Base-by-base conservation (phyloP, 2,888 invertebrate species). In the Zygogramma bicolorata region DNA sequence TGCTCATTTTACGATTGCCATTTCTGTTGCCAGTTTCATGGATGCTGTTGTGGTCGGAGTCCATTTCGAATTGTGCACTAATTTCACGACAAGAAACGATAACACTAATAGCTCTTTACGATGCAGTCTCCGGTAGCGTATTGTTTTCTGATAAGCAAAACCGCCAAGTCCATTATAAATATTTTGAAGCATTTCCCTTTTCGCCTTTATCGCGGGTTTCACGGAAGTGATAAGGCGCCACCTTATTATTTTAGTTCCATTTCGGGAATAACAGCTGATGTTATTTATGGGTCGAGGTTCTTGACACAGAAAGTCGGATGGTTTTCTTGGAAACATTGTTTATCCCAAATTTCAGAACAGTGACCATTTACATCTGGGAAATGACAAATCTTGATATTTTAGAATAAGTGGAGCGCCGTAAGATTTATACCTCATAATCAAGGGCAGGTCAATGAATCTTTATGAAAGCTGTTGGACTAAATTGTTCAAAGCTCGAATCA, bases 131-230 rank as follows among this genome's bases (percentile, higher is more conserved):
- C 53, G 53, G 53, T 53, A 25, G 53, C 53, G 27, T n/a, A 25
- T 25, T 53, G 53, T 53, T 53, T 53, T 53, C 53, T 53, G 53
- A 53, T 53, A 53, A 53, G 53, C 27, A 4, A 42, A 53, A 53
- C 53, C 53, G 53, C 53, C 53, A 53, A 53, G 53, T 25, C 27
- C 15, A 22, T 27, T 63, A 63, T 63, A 63, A 63, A 63, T 63
- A 63, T 63, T 63, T 63, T 63, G 46, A 46, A 29, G 18, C n/a
- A 46, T 27, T 63, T 63, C 63, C 63, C 34, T 29, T 27, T 46
- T 63, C 31, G 49, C 8, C 13, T 40, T 63, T 63, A 63, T 63
- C 63, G 20, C 31, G 46, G 27, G 29, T 27, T 63, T 13, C 18
- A 29, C 42, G 31, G 63, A 63, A 63, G 29, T 46, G 63, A 63